Percentiles rank a stretch among this genome's conserved stretches.
Conservation (phyloP, 2,797 vertebrate genomes). For the Malacoraja senta region DNA sequence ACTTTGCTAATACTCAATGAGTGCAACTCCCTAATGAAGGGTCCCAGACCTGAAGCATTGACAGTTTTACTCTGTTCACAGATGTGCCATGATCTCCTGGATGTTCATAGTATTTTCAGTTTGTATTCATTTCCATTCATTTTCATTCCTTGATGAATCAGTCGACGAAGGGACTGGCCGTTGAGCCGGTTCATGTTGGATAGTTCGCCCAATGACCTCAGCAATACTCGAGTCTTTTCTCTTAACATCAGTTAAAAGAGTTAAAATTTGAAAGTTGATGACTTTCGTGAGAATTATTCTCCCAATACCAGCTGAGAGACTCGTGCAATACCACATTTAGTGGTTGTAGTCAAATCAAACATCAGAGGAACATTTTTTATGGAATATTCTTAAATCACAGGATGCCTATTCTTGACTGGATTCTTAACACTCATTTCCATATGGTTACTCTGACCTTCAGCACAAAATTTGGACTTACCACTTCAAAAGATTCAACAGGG, state of each 20-base stretch:
- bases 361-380: not conserved
- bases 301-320: too few relatives aligned
- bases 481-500: not conserved
- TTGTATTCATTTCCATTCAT: too few relatives aligned
- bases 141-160: not conserved
- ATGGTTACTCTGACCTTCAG: not conserved
- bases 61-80: too few relatives aligned
- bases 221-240: not conserved
- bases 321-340: too few relatives aligned
- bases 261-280: too few relatives aligned
- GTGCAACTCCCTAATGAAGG: too few relatives aligned
- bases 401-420: not conserved
- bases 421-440: not conserved
- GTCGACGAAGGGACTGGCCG: not conserved
- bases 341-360: too few relatives aligned
- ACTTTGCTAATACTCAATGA: not conserved
- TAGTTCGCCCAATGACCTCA: not conserved
- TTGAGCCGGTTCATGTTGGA: not conserved
- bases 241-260: too few relatives aligned
- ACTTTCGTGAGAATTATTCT: too few relatives aligned
- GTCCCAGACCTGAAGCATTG: too few relatives aligned
- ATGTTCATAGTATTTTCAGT: too few relatives aligned
- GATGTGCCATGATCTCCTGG: too few relatives aligned
- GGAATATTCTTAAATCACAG: not conserved
- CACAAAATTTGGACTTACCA: not conserved